A percentile compares a stretch with the other conserved stretches of the same genome.
Conservation (phyloP, 2,888 invertebrate species). For the Subacronicta megacephala region DNA sequence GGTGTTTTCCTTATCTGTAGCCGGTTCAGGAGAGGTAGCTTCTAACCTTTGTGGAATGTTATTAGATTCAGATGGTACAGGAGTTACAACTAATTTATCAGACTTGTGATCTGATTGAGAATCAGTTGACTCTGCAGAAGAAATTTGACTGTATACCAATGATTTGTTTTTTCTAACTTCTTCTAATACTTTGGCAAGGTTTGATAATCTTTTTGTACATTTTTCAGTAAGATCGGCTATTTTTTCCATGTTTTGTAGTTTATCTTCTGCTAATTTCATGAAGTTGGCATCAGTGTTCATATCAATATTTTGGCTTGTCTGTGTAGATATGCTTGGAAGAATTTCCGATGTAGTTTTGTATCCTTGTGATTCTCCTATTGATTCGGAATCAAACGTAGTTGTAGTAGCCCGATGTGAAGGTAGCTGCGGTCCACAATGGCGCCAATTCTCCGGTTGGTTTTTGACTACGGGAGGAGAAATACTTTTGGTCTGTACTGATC, state of each 20-base stretch:
- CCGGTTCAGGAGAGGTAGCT: conserved; percentile 43
- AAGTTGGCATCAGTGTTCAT: conserved; percentile 69
- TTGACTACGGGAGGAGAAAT: conserved; percentile 3
- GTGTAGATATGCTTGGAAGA: conserved; percentile 73
- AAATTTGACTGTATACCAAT: conserved; percentile 78
- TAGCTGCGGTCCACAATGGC: conserved; percentile 1
- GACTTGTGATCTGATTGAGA: conserved; percentile 76
- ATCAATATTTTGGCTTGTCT: conserved; percentile 73
- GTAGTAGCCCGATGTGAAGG: conserved; percentile 43
- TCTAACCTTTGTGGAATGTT: conserved; percentile 44
- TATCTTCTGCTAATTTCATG: conserved; percentile 80
- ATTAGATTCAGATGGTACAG: conserved; percentile 32
- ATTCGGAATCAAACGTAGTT: conserved; percentile 65
- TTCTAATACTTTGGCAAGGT: conserved; percentile 83
- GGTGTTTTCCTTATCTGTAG: conserved; percentile 33
- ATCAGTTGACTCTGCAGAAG: conserved; percentile 72
- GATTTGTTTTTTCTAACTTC: conserved; percentile 86
- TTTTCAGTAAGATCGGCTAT: conserved; percentile 85
- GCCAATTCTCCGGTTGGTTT: conserved; percentile 6
- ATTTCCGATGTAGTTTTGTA: conserved; percentile 46
- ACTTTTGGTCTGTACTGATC: conserved; percentile 3
- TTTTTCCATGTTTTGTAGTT: conserved; percentile 86
- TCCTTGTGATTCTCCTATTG: conserved; percentile 44
- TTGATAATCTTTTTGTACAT: conserved; percentile 83
- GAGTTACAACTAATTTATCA: conserved; percentile 58